These are phyloP conservation scores for Parus major DNA, from an alignment of 2,113 vertebrate genomes.

Conservation along the genomic window DNA sequence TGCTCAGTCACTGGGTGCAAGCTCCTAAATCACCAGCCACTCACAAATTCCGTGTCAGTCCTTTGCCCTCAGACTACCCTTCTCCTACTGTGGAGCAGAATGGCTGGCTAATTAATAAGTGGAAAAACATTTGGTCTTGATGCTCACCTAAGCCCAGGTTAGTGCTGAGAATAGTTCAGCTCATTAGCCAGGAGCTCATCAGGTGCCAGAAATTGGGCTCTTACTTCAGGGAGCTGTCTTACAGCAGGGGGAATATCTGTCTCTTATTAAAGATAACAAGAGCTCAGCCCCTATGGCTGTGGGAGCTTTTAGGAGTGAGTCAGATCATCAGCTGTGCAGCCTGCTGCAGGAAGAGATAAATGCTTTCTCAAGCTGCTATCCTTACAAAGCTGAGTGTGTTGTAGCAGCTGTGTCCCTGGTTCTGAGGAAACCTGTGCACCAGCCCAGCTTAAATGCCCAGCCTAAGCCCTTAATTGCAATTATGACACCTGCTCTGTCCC, in stretches of 20 bases:
- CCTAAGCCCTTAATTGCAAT: neutral
- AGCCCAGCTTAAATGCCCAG: neutral
- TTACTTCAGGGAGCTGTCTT: neutral
- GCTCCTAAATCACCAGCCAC: neutral
- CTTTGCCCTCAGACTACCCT: neutral
- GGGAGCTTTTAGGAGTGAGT: neutral
- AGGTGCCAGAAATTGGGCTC: neutral
- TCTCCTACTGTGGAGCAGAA: neutral
- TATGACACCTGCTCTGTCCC: neutral
- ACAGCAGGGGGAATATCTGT: neutral
- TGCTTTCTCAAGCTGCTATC: neutral
- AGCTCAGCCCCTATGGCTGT: neutral
- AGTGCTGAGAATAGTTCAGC: neutral
- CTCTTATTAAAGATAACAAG: neutral
- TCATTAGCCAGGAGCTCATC: neutral
- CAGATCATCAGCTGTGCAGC: neutral
- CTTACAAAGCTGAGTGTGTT: neutral
- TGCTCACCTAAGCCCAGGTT: neutral
- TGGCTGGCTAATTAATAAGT: neutral
- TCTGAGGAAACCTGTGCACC: neutral
- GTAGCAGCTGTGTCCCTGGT: neutral
- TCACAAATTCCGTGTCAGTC: neutral
- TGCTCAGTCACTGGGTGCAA: neutral
- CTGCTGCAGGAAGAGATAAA: neutral
- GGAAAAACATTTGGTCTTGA: neutral